Evolutionary conservation across 2,797 vertebrate species (phyloP).

Genomic region (Novumbra hubbsi): DNA sequence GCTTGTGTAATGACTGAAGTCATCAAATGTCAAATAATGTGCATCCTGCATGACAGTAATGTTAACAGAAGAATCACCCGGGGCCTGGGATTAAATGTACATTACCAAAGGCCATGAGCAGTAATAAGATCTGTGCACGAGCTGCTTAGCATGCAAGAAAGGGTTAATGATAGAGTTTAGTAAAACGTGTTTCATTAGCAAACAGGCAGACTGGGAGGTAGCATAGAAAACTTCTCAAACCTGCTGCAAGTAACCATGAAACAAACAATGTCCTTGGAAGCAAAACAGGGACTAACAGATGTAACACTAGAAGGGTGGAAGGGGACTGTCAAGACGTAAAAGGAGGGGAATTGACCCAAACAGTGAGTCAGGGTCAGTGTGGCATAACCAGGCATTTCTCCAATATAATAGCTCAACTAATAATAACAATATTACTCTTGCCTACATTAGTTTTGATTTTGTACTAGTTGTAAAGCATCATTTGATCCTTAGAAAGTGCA

Average conservation of each 20-base stretch:
- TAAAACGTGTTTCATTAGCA: not conserved
- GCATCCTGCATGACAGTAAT: not conserved
- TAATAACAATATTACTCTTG: no score
- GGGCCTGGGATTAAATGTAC: slow-evolving; percentile 11
- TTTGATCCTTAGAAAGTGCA: no score
- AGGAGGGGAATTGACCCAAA: no score
- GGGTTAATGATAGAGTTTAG: no score
- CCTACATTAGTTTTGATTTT: no score
- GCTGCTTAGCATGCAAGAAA: not conserved
- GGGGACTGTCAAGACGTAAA: no score
- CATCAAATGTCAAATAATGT: not conserved
- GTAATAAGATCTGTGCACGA: not conserved
- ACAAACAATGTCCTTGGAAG: not conserved
- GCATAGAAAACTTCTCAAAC: not conserved
- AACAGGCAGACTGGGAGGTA: not conserved
- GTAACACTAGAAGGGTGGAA: no score
- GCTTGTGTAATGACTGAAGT: not conserved
- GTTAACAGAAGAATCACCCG: not conserved
- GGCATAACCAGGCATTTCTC: not conserved
- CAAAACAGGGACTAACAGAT: no score
- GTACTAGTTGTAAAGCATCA: no score
- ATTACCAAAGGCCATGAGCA: slow-evolving; percentile 6
- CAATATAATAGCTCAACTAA: not conserved
- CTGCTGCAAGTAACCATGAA: not conserved
- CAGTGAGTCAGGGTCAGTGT: not conserved